Base-by-base conservation (phyloP, 2,113 vertebrate genomes). In the Hemiprocne comata region DNA sequence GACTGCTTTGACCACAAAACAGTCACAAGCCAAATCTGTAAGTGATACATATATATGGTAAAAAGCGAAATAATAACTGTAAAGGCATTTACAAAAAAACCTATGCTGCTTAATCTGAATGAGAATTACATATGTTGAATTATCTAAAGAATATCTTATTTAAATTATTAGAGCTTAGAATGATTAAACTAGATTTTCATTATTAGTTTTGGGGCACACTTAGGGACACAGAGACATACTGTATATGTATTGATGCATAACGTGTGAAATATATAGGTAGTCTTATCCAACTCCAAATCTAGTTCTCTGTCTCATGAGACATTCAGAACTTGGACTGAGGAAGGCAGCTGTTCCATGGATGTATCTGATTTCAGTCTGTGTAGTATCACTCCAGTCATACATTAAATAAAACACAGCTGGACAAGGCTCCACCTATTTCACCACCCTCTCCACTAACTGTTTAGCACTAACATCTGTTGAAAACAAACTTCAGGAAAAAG, bases 351-450 rank as follows among this genome's bases (percentile, higher is more conserved):
- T 95, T 94, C 71, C 76, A 95, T 3, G 31, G 67, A 84, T 69
- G 25, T 94, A 94, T 96, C 97, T 93, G 81, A 93, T 97, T 97
- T 95, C 95, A 96, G 91, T 71, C 97, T 98, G 90, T 21, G 26
- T 69, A 96, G 83, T 85, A 94, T 97, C 97, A 96, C 34, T 25
- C 69, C n/a, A 94, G 80, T 93, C 93, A 92, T 91, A 97, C 71
- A 73, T 91, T 89, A 97, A 93, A 96, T 84, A 97, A 96, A 96
- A 93, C 51, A 83, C 95, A 95, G 87, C 94, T 97, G 96, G 95
- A 94, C 73, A 95, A 93, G 57, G 61, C 89, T 93, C 85, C 84
- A 95, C 96, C 91, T 94, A 94, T 96, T 96, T 97, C 94, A 94
- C 83, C 82, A 95, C 82, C 50, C 93, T 94, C 90, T 92, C 89